These are phyloP conservation scores for Aphelocoma californica DNA, from an alignment of 2,797 vertebrate genomes.

Conservation along the genomic window DNA sequence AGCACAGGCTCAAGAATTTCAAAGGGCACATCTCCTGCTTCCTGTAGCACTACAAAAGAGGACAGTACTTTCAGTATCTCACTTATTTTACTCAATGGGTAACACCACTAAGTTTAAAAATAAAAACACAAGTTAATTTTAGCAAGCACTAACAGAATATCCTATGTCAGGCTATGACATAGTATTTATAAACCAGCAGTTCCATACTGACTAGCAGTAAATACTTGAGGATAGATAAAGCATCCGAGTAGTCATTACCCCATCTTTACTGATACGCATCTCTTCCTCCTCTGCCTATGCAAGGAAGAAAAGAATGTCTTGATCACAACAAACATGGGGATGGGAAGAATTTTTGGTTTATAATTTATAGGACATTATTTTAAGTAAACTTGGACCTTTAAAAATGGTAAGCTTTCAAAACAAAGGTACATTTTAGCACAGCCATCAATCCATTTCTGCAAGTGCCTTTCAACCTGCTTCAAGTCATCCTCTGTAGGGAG, in stretches of 20 bases:
- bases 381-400: neutral
- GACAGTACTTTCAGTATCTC: conserved; percentile 33
- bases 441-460: neutral
- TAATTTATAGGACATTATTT: neutral
- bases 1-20: conserved; percentile 90
- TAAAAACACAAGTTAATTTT: neutral
- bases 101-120: neutral
- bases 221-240: neutral
- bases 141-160: neutral
- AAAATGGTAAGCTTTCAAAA: neutral
- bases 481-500: neutral
- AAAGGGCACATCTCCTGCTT: conserved; percentile 89
- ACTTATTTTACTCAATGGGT: neutral
- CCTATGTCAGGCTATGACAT: neutral
- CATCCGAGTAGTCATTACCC: neutral
- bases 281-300: neutral
- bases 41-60: conserved; percentile 80
- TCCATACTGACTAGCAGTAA: neutral
- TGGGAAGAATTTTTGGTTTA: neutral
- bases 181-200: neutral
- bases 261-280: neutral
- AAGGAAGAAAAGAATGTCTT: neutral
- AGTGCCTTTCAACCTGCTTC: neutral
- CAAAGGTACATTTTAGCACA: neutral
- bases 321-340: neutral